A percentile compares a stretch with the other conserved stretches of the same genome.
These are phyloP conservation scores for Boloria selene DNA, from an alignment of 2,888 invertebrate species.

Conservation along the genomic window DNA sequence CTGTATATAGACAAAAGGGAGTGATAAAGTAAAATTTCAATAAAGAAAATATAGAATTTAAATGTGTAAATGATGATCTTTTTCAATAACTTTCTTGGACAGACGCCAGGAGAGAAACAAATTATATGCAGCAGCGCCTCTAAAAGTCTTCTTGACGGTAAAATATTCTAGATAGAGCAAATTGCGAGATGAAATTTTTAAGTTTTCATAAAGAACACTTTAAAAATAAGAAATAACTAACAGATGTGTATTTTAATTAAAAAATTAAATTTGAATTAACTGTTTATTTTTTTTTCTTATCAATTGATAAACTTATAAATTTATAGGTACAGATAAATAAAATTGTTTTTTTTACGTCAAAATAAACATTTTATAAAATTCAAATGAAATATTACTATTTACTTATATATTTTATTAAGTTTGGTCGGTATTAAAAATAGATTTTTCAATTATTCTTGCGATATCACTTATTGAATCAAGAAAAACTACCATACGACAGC, in stretches of 20 bases:
- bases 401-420: no score
- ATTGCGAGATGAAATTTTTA: background rate
- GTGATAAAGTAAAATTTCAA: background rate
- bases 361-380: no score
- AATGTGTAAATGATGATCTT: constrained; percentile 24
- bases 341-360: no score
- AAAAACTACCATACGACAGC: no score
- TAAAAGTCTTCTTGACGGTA: constrained; percentile 1
- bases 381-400: no score
- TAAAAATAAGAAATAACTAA: background rate
- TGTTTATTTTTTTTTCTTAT: no score
- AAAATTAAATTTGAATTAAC: background rate
- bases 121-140: constrained; percentile 16
- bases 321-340: no score
- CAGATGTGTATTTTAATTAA: background rate
- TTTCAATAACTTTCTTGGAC: constrained; percentile 32
- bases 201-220: background rate
- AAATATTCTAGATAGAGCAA: constrained; percentile 10
- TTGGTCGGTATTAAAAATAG: no score
- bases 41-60: constrained; percentile 8
- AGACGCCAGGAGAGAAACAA: constrained; percentile 21
- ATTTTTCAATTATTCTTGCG: no score
- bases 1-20: no score
- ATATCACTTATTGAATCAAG: no score
- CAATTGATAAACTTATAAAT: no score